phyloP scores from a whole-genome alignment of 1,140 invertebrate species.

The Chironomus striatipennis region DNA sequence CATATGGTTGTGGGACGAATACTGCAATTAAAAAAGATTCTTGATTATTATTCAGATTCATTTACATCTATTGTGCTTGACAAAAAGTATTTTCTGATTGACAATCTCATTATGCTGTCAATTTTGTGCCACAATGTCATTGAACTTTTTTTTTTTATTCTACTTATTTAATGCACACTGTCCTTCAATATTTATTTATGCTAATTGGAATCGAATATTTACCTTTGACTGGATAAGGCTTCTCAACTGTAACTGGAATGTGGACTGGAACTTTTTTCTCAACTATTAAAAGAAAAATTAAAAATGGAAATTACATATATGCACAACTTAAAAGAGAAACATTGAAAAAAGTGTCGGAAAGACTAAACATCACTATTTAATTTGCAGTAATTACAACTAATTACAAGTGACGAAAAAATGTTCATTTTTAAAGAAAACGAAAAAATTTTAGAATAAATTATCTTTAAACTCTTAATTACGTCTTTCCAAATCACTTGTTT shows the following conservation, averaged over 20 bases:
- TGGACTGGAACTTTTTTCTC: slow-evolving; percentile 54
- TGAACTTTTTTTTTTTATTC: no score
- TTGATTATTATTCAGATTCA: no score
- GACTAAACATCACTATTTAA: no score
- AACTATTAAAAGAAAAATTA: slow-evolving; percentile 48
- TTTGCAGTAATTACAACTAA: background rate
- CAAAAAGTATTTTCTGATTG: no score
- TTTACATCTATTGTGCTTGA: no score
- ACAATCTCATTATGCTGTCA: background rate
- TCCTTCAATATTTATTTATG: no score
- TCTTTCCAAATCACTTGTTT: background rate
- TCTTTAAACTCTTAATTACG: background rate
- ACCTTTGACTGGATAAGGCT: slow-evolving; percentile 51
- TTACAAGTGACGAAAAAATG: no score
- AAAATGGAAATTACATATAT: background rate
- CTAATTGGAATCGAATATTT: slow-evolving; percentile 17
- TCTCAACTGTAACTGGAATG: slow-evolving; percentile 53
- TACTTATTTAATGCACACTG: no score
- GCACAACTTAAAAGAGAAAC: slow-evolving; percentile 31
- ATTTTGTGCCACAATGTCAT: background rate
- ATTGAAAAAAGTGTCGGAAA: slow-evolving; percentile 32
- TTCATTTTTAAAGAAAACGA: background rate
- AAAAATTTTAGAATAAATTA: slow-evolving; percentile 2
- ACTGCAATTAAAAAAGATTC: slow-evolving; percentile 34
- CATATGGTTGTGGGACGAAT: slow-evolving; percentile 53